Percentiles rank a stretch among this genome's conserved stretches.
phyloP scores from a whole-genome alignment of 2,888 invertebrate genomes.

The Emmelina monodactyla region DNA sequence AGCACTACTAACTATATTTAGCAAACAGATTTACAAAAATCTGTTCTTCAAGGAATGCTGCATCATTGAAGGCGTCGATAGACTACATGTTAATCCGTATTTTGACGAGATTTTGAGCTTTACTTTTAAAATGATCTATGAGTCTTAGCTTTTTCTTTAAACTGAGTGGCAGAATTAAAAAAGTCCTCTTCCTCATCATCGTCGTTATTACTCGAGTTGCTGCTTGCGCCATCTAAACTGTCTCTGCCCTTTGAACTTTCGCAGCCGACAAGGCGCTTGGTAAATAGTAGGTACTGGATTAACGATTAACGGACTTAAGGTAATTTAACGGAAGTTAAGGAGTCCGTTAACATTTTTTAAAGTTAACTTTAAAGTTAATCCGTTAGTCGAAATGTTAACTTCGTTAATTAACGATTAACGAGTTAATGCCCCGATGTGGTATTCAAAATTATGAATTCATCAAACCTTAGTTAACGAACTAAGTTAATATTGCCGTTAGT shows the following conservation, averaged over 20 bases:
- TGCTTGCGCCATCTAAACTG: slow-evolving; percentile 16
- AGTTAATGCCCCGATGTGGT: slow-evolving; percentile 9
- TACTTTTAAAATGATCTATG: slow-evolving; percentile 14
- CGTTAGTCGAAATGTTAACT: slow-evolving; percentile 13
- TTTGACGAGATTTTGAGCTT: slow-evolving; percentile 21
- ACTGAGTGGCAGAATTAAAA: slow-evolving; percentile 18
- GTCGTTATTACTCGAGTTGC: slow-evolving; percentile 13
- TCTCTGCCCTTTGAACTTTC: slow-evolving; percentile 16
- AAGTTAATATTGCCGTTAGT: too few species aligned
- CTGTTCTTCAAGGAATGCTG: slow-evolving; percentile 20
- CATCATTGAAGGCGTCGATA: slow-evolving; percentile 21
- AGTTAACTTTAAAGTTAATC: slow-evolving; percentile 10
- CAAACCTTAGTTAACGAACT: too few species aligned
- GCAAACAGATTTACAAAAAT: slow-evolving; percentile 17
- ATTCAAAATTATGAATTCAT: too few species aligned
- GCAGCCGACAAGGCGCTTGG: slow-evolving; percentile 2
- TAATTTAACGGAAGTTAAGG: slow-evolving; percentile 3
- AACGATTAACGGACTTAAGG: slow-evolving; percentile 9
- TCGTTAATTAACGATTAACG: slow-evolving; percentile 14
- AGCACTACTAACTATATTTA: slow-evolving; percentile 15
- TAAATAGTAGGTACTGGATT: slow-evolving; percentile 8
- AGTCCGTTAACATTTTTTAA: slow-evolving; percentile 3
- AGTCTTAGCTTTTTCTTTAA: slow-evolving; percentile 17
- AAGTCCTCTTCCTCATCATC: slow-evolving; percentile 16
- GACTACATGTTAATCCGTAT: slow-evolving; percentile 22